These are phyloP conservation scores for Drosophila ochracea DNA, from an alignment of 2,888 invertebrate genomes.

Conservation along the genomic window DNA sequence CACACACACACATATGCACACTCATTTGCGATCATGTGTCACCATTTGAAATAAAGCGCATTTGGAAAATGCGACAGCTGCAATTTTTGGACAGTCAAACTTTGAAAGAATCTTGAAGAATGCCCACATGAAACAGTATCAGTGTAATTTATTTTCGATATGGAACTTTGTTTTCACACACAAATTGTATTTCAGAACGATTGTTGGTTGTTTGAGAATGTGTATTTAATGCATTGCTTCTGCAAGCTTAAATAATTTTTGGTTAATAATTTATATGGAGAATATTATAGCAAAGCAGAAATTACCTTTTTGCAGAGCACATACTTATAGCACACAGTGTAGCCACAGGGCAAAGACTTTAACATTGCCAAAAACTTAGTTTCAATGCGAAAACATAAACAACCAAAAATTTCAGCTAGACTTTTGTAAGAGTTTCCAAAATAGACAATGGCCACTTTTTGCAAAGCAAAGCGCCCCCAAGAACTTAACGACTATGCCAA, in stretches of 20 bases:
- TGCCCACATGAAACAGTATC: neutral
- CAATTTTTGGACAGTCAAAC: neutral
- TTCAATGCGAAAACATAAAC: slow-evolving; percentile 53
- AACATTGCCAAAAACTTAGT: slow-evolving; percentile 31
- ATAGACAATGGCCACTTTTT: slow-evolving; percentile 65
- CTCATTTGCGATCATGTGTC: slow-evolving; percentile 21
- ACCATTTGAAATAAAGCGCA: slow-evolving; percentile 38
- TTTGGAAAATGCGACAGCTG: slow-evolving; percentile 26
- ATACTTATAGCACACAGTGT: slow-evolving; percentile 47
- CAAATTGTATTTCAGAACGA: neutral
- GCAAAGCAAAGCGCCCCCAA: slow-evolving; percentile 54
- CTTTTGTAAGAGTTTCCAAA: slow-evolving; percentile 67
- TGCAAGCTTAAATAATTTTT: neutral
- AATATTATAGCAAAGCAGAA: slow-evolving; percentile 4
- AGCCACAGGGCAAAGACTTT: slow-evolving; percentile 29
- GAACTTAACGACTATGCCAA: slow-evolving; percentile 21
- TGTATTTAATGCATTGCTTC: neutral
- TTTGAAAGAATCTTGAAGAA: neutral
- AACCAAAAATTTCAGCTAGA: slow-evolving; percentile 39
- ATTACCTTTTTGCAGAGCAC: slow-evolving; percentile 9
- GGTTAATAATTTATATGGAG: neutral
- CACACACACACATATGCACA: neutral
- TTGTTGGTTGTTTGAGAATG: neutral
- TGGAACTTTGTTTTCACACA: neutral
- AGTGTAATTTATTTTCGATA: neutral